Evolutionary conservation across 2,888 invertebrate species (phyloP).

Genomic region (Ophioninae sp.): DNA sequence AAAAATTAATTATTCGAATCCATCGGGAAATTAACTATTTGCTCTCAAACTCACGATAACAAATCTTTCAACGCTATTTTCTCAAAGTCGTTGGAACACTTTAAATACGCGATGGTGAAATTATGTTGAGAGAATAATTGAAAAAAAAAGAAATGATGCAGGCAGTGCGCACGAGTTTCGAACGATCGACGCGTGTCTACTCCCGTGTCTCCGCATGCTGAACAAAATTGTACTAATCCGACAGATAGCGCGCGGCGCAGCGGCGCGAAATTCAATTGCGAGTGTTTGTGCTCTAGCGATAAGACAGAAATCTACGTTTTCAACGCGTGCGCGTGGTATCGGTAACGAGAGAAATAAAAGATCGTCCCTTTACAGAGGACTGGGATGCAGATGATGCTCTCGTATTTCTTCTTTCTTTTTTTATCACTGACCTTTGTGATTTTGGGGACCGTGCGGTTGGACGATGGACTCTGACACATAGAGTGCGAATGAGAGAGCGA

Average conservation of each 20-base stretch:
- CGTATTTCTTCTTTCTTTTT: constrained; percentile 36
- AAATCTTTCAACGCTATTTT: background rate
- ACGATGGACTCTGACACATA: constrained; percentile 75
- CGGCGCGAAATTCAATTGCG: background rate
- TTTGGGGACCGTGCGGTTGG: constrained; percentile 75
- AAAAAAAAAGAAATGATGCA: background rate
- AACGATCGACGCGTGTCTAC: background rate
- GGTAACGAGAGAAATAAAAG: background rate
- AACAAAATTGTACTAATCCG: constrained; percentile 14
- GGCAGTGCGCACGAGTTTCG: background rate
- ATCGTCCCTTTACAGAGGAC: background rate
- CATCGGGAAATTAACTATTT: background rate
- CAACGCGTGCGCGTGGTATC: constrained; percentile 9
- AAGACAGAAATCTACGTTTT: constrained; percentile 13
- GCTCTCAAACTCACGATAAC: background rate
- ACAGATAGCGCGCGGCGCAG: constrained; percentile 18
- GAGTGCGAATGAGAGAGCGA: constrained; percentile 61
- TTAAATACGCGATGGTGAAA: background rate
- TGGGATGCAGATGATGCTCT: constrained; percentile 43
- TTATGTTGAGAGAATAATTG: background rate
- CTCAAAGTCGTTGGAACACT: background rate
- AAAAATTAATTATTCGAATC: background rate
- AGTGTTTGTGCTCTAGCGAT: constrained; percentile 14
- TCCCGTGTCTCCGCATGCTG: constrained; percentile 5
- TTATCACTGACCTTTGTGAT: constrained; percentile 75